Conservation (phyloP, 2,797 vertebrate species). For the Arvicola amphibius region DNA sequence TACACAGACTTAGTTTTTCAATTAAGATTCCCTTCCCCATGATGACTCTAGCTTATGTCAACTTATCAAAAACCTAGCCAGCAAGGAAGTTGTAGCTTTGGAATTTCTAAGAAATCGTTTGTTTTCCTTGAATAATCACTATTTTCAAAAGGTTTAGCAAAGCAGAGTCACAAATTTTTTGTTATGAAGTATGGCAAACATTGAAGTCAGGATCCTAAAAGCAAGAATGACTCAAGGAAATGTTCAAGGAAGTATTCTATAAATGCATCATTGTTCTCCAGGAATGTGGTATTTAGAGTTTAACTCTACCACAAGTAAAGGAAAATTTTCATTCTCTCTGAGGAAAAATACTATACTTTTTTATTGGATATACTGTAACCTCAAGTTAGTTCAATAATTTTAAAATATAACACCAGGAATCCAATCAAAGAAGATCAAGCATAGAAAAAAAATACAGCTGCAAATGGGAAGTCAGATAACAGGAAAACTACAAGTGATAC, state of each 20-base stretch:
- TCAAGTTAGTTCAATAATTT: neutral
- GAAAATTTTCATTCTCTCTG: neutral
- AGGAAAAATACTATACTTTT: too few species aligned
- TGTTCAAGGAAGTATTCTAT: neutral
- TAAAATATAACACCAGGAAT: neutral
- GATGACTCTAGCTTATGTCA: neutral
- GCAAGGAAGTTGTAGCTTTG: neutral
- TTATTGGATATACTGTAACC: neutral
- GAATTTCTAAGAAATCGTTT: neutral
- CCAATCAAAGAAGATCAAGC: neutral
- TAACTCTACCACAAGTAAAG: neutral
- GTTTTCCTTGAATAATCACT: neutral
- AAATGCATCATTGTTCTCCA: too few species aligned
- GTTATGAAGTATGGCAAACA: neutral
- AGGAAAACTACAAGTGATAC: too few species aligned
- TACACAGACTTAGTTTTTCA: neutral
- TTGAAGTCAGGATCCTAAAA: neutral
- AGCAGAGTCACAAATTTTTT: neutral
- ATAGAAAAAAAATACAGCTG: neutral
- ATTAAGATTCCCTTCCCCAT: neutral
- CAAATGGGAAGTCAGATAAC: neutral
- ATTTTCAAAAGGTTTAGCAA: neutral
- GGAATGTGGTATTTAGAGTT: too few species aligned
- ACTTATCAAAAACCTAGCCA: neutral
- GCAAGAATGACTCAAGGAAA: neutral